Conservation (phyloP, 37 sponge, comb jelly and placozoan species). For the Cladorhizidae sp. region DNA sequence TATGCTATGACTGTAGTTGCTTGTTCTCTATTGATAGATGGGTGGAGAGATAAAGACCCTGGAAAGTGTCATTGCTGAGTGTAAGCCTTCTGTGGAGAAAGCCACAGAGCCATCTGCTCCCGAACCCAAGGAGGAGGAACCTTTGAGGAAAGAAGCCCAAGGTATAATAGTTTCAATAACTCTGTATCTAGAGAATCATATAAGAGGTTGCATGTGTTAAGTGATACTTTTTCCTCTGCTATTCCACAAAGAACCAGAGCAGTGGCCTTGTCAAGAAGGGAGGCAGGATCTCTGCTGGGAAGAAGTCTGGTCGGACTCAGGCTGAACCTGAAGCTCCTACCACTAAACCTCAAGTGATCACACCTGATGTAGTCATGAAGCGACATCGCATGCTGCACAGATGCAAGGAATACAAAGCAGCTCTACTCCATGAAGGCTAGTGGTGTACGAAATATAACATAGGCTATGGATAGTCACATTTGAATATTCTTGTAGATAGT, state of each 20-base stretch:
- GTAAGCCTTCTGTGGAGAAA: not conserved
- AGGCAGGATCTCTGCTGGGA: conserved; percentile 5
- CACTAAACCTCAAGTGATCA: conserved; percentile 1
- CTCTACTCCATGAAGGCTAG: conserved; percentile 56
- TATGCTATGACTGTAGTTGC: too few species aligned
- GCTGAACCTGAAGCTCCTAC: not conserved
- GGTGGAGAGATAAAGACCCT: conserved; percentile 10
- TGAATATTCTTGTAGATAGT: conserved; percentile 1
- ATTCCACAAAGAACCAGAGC: not conserved
- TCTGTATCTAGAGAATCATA: not conserved
- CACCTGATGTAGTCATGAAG: conserved; percentile 27
- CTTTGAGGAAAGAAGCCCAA: conserved; percentile 19
- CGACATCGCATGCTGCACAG: conserved; percentile 27
- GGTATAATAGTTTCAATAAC: not conserved
- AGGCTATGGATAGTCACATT: not conserved
- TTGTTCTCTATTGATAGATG: conserved; percentile 18
- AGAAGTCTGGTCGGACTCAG: not conserved
- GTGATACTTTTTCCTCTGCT: too few species aligned
- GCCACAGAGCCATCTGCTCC: not conserved
- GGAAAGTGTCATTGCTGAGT: not conserved
- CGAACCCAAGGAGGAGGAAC: not conserved
- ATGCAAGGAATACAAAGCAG: conserved; percentile 53
- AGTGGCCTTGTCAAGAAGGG: not conserved
- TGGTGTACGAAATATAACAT: not conserved
- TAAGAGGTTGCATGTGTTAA: too few species aligned